A percentile compares a stretch with the other conserved stretches of the same genome.
Evolutionary conservation across 2,797 vertebrate species (phyloP).

Genomic region (Phataginus tetradactyla): DNA sequence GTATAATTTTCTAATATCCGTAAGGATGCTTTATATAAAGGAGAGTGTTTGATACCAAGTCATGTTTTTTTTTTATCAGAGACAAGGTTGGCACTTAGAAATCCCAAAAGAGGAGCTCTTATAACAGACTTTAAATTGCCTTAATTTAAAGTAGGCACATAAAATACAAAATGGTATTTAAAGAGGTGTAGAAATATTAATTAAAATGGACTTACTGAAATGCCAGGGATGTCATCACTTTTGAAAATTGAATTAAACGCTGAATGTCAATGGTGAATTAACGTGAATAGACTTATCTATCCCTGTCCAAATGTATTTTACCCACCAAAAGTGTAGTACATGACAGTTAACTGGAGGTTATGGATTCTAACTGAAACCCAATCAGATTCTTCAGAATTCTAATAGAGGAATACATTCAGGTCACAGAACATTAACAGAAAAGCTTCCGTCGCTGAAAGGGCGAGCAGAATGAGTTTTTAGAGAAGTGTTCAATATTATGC

Average conservation of each 20-base stretch:
- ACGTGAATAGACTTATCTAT: conserved; percentile 71
- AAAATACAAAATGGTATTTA: conserved; percentile 72
- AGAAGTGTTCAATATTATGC: conserved; percentile 21
- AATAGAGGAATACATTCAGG: conserved; percentile 45
- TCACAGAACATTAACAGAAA: conserved; percentile 68
- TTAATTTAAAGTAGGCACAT: conserved; percentile 62
- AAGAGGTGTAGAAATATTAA: conserved; percentile 67
- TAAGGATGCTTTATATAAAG: background rate
- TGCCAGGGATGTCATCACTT: conserved; percentile 72
- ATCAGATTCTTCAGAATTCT: conserved; percentile 50
- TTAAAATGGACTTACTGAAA: conserved; percentile 70
- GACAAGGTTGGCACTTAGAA: conserved; percentile 34
- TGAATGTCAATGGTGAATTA: conserved; percentile 73
- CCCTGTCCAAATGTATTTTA: conserved; percentile 65
- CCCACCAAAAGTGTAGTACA: conserved; percentile 67
- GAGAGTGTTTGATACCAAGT: background rate
- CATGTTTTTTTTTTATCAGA: conserved; percentile 16
- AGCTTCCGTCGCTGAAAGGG: conserved; percentile 50
- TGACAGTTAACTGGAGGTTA: conserved; percentile 66
- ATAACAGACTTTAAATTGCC: conserved; percentile 42
- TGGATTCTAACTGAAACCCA: conserved; percentile 42
- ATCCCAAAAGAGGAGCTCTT: conserved; percentile 43
- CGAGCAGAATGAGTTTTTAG: background rate
- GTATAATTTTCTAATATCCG: background rate
- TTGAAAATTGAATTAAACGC: conserved; percentile 71